Evolutionary conservation across 1,140 invertebrate genomes (phyloP).

Genomic region (Anadara kagoshimensis): DNA sequence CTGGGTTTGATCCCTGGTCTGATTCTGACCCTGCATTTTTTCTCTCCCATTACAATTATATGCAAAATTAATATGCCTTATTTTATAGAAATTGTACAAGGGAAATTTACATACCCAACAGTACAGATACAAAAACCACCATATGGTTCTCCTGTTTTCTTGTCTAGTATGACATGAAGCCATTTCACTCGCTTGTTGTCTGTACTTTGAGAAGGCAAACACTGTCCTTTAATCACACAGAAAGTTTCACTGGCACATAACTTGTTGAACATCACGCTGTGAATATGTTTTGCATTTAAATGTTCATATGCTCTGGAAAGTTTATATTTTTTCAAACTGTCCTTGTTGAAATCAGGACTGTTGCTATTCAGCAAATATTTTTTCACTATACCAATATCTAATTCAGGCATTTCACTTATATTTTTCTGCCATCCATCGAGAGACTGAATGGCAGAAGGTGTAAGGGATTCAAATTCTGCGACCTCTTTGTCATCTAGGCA

Average conservation of each 20-base stretch:
- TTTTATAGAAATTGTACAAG: no score
- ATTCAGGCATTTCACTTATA: neutral
- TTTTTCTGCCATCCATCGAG: neutral
- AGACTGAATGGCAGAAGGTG: neutral
- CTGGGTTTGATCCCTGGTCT: no score
- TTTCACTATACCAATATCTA: neutral
- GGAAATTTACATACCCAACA: neutral
- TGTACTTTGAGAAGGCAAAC: neutral
- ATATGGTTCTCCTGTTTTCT: neutral
- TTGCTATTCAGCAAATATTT: neutral
- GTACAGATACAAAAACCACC: neutral
- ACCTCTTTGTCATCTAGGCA: neutral
- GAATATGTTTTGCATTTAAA: neutral
- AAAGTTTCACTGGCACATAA: neutral
- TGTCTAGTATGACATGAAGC: neutral
- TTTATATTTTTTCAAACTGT: no score
- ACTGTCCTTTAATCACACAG: neutral
- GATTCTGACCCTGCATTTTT: no score
- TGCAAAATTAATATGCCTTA: no score
- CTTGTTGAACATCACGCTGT: neutral
- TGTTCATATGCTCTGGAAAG: no score
- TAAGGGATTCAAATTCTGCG: neutral
- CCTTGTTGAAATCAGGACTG: neutral
- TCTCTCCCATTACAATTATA: no score
- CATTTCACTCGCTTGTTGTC: neutral